Evolutionary conservation across 2,797 vertebrate genomes (phyloP).

Genomic region (Phrynocephalus vlangalii): DNA sequence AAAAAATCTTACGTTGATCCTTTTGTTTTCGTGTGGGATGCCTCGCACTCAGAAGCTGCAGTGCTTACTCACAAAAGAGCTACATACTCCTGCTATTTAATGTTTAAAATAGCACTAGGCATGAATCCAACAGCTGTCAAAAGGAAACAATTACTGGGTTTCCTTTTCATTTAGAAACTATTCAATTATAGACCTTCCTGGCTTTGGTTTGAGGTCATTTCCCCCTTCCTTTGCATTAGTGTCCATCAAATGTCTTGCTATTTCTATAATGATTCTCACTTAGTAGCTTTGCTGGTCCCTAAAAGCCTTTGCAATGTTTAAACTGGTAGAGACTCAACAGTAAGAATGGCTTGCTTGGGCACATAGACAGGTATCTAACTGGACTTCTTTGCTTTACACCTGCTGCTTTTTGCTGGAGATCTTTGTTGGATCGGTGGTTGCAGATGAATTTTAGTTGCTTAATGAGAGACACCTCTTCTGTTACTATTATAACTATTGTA

Average conservation of each 20-base stretch:
- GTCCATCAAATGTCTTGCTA: conserved; percentile 54
- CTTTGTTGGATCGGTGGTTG: too few species aligned
- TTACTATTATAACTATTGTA: too few species aligned
- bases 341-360: conserved; percentile 39
- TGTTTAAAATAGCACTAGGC: background rate
- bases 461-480: too few species aligned
- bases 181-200: conserved; percentile 41
- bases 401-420: background rate
- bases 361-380: background rate
- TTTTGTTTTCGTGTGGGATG: background rate
- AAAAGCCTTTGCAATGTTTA: background rate
- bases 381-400: too few species aligned
- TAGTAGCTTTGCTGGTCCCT: conserved; percentile 20
- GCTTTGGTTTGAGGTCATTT: conserved; percentile 34
- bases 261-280: conserved; percentile 36
- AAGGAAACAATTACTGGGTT: background rate
- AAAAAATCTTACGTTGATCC: too few species aligned
- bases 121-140: background rate
- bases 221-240: conserved; percentile 49
- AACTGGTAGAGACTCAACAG: conserved; percentile 2
- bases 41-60: background rate
- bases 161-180: conserved; percentile 34
- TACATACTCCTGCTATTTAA: background rate
- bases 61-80: background rate
- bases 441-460: too few species aligned